A percentile compares a stretch with the other conserved stretches of the same genome.
Conservation (phyloP, 2,888 invertebrate genomes). For the Subacronicta megacephala region DNA sequence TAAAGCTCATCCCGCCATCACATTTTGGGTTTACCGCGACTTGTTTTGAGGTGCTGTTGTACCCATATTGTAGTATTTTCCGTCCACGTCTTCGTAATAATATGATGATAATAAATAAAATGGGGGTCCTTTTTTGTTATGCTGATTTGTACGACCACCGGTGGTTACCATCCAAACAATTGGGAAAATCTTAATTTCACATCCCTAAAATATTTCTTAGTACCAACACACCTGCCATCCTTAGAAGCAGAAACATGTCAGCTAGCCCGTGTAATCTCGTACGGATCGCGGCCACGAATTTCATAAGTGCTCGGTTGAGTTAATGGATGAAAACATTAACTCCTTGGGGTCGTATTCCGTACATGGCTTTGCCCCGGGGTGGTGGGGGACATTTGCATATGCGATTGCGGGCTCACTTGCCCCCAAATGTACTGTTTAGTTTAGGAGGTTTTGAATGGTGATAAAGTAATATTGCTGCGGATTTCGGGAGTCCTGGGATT, state of each 20-base stretch:
- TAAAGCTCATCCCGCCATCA: no score
- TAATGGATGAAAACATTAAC: slow-evolving; percentile 88
- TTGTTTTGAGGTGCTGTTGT: no score
- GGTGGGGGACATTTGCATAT: slow-evolving; percentile 73
- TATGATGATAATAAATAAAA: no score
- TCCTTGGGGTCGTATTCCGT: slow-evolving; percentile 68
- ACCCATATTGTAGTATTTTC: no score
- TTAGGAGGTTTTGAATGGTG: slow-evolving; percentile 30
- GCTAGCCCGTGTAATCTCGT: slow-evolving; percentile 83
- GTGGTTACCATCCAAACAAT: no score
- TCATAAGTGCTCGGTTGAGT: slow-evolving; percentile 85
- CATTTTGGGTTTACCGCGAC: no score
- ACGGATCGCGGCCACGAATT: slow-evolving; percentile 86
- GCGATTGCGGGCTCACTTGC: slow-evolving; percentile 61
- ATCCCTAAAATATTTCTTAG: background rate
- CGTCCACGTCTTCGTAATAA: no score
- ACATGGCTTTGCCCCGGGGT: slow-evolving; percentile 41
- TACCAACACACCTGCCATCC: slow-evolving; percentile 65
- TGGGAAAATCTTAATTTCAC: background rate
- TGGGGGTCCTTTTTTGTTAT: no score
- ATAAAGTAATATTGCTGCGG: slow-evolving; percentile 24
- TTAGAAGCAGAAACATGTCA: slow-evolving; percentile 77
- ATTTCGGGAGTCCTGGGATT: slow-evolving; percentile 1
- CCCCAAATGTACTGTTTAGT: slow-evolving; percentile 48
- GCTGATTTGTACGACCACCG: no score